phyloP scores from a whole-genome alignment of 64 coral and sea anemone genomes.

The Actinia equina region DNA sequence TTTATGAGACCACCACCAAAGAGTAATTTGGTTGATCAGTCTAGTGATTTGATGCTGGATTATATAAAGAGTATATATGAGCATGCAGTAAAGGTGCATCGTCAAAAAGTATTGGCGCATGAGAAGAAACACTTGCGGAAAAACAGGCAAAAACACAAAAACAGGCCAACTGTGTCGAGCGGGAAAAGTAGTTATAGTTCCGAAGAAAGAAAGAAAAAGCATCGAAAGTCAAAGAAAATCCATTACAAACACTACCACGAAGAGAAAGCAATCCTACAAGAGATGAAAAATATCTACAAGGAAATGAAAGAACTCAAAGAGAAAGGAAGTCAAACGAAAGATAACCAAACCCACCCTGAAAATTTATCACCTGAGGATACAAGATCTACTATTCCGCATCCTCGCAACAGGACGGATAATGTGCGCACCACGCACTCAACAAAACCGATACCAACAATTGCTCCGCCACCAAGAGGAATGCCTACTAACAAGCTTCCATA shows the following conservation, averaged over 20 bases:
- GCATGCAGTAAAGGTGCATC: slow-evolving; percentile 15
- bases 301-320: slow-evolving; percentile 53
- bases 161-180: background rate
- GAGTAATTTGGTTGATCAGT: slow-evolving; percentile 4
- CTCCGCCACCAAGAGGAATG: background rate
- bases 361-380: slow-evolving; percentile 8
- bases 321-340: slow-evolving; percentile 7
- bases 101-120: background rate
- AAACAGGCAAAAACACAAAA: no score
- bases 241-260: background rate
- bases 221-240: slow-evolving; percentile 9
- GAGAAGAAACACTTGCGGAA: background rate
- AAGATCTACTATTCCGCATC: slow-evolving; percentile 41
- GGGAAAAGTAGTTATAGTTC: background rate
- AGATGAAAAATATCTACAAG: slow-evolving; percentile 46
- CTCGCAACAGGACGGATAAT: background rate
- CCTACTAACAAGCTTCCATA: background rate
- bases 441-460: background rate
- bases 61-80: slow-evolving; percentile 55
- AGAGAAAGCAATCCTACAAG: slow-evolving; percentile 15
- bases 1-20: background rate
- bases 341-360: background rate
- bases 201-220: slow-evolving; percentile 11
- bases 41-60: slow-evolving; percentile 25
- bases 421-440: background rate